Evolutionary conservation across 1,140 invertebrate species (phyloP).

Genomic region (Protaetia brevitarsis): DNA sequence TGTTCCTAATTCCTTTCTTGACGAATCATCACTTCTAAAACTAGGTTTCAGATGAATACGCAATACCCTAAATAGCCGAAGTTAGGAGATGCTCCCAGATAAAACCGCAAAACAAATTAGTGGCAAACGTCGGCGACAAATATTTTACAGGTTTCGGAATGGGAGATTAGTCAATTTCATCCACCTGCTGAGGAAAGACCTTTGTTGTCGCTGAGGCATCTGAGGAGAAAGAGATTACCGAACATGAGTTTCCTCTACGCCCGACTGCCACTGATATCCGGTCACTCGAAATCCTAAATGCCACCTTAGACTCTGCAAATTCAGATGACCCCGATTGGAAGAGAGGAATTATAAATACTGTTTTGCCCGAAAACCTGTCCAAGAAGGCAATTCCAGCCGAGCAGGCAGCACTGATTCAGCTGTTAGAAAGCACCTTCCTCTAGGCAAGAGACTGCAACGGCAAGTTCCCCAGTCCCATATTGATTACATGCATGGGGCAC

Average conservation of each 20-base stretch:
- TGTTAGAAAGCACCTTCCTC: conserved; percentile 12
- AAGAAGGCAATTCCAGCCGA: conserved; percentile 18
- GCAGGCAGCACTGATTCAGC: background rate
- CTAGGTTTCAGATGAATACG: too few relatives aligned
- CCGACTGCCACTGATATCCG: background rate
- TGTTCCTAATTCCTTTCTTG: too few relatives aligned
- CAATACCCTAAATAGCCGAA: background rate
- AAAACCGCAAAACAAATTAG: conserved; percentile 9
- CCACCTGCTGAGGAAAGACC: background rate
- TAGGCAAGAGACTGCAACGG: background rate
- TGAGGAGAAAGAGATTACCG: background rate
- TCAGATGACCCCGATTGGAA: background rate
- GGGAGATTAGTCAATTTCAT: background rate
- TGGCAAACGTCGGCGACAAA: background rate
- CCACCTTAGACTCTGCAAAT: background rate
- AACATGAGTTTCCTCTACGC: background rate
- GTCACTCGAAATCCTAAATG: background rate
- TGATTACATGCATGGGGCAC: background rate
- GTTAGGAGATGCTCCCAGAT: background rate
- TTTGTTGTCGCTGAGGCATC: background rate
- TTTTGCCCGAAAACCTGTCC: background rate
- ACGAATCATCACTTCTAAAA: too few relatives aligned
- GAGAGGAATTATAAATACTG: conserved; percentile 11
- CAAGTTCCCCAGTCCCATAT: conserved; percentile 6
- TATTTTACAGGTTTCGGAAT: background rate